Evolutionary conservation across 2,888 invertebrate genomes (phyloP), one percentile per base, ranked within the genome.

Genomic region (Pantelozetes paolii): DNA sequence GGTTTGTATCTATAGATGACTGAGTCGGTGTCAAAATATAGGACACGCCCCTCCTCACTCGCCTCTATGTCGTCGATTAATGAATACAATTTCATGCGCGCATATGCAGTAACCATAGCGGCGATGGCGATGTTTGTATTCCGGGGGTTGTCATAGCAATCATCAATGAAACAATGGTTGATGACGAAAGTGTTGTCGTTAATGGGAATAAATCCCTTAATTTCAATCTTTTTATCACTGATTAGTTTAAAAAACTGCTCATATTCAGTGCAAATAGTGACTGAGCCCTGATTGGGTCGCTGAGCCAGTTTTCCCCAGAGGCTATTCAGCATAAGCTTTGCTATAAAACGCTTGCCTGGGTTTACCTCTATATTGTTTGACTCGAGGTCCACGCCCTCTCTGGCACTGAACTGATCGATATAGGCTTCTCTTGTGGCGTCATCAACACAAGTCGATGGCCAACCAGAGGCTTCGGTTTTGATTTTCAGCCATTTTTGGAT

Each of bases 1-100:
- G 9, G 30, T 28, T 64, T 32, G 2, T 71, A 57, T 9, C 77
- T 75, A 72, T 78, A 82, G 36, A 82, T 80, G 3, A 81, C 78
- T 1, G 79, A 79, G 74, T 82, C 82, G 0, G 82, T 83, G 67
- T 83, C 82, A 70, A 77, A 81, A 76, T 83, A 82, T 11, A 82
- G 72, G 6, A 80, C 80, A 15, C 80, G 67, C 40, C 77, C 72
- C 3, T 77, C 79, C 6, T 83, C 74, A 23, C 72, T 73, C 32
- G 3, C 13, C 13, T 67, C 42, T n/a, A 67, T 67, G 8, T 3
- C n/a, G 11, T 82, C 79, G 2, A 83, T 74, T 32, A 80, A 79
- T 3, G 71, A 67, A 73, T 81, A 81, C 0, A 83, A 76, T 75
- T 80, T 79, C 1, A 82, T 72, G 2, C 82, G 72, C 0, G 82